A percentile compares a stretch with the other conserved stretches of the same genome.
phyloP scores from a whole-genome alignment of 1,140 invertebrate species.

The Apis florea region DNA sequence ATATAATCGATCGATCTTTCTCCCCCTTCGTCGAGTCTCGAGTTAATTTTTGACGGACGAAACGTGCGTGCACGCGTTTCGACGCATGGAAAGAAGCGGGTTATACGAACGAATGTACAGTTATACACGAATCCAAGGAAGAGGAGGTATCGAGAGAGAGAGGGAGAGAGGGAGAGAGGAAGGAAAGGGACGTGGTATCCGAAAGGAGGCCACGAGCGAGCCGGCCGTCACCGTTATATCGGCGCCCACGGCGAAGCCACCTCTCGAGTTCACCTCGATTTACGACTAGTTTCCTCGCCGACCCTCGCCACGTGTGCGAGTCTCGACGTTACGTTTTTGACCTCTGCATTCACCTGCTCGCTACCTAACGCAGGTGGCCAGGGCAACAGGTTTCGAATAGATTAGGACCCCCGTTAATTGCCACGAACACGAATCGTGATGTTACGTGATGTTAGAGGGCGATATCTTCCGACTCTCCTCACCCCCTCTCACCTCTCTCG shows the following conservation, averaged over 20 bases:
- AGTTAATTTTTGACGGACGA: no score
- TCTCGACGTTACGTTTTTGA: constrained; percentile 57
- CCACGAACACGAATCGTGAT: neutral
- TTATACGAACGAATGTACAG: constrained; percentile 68
- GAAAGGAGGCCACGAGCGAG: constrained; percentile 75
- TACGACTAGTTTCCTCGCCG: no score
- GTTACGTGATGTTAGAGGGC: constrained; percentile 1
- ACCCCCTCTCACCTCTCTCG: no score
- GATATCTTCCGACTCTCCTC: no score
- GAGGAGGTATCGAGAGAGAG: neutral
- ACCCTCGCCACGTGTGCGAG: constrained; percentile 38
- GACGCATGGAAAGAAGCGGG: constrained; percentile 27
- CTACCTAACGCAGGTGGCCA: constrained; percentile 47
- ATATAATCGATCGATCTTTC: no score
- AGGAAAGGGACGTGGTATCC: constrained; percentile 48
- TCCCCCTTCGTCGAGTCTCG: no score
- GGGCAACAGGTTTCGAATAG: constrained; percentile 45
- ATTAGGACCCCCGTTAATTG: constrained; percentile 31
- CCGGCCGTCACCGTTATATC: constrained; percentile 77
- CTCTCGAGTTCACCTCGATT: constrained; percentile 56
- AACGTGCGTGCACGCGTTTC: neutral
- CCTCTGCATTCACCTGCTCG: constrained; percentile 58
- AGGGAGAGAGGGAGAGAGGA: constrained; percentile 31
- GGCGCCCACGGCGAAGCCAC: constrained; percentile 72
- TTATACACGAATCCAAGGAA: constrained; percentile 70